Base-by-base conservation (phyloP, 2,113 vertebrate species). In the Hypanus sabinus region DNA sequence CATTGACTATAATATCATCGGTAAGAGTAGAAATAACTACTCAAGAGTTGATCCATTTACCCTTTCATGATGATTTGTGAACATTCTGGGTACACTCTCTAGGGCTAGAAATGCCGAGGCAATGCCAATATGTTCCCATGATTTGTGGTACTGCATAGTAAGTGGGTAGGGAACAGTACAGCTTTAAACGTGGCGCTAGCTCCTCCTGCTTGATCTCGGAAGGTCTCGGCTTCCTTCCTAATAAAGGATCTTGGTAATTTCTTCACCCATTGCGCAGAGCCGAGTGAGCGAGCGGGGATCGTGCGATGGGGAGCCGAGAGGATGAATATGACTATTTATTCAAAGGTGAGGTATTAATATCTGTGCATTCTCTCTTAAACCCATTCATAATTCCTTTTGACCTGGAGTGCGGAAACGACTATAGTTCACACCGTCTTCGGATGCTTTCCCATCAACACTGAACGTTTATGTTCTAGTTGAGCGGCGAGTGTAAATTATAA, bases 321-420 rank as follows among this genome's bases (percentile, higher is more conserved):
- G 97, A 97, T 94, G 97, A 97, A 73, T 97, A 97, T 62, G 97
- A 97, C 92, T 97, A 97, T 95, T 95, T 97, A 83, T 97, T 97
- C 91, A 97, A 97, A 96, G 97, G 97, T 97, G 94, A 95, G 94
- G 1, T 24, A 57, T 76, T 87, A 65, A 0, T 16, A 18, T 20
- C 30, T 65, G n/a, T 8, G 5, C 11, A 30, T 24, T 14, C 9
- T 12, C 55, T 57, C 0, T 14, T n/a, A n/a, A 62, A 30, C 11
- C 5, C 27, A 30, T 87, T 60, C 55, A 85, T 85, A 12, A 55
- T 27, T 30, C 83, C 55, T 27, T 62, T 27, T 57, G 46, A 16
- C 2, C 16, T 27, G 60, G 16, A 24, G 30, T 60, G 60, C 46
- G 30, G 30, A n/a, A 62, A 18, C 24, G 2, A 22, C 6, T 62